phyloP scores from a whole-genome alignment of 2,797 vertebrate genomes.

The Melanotaenia pygmaea region DNA sequence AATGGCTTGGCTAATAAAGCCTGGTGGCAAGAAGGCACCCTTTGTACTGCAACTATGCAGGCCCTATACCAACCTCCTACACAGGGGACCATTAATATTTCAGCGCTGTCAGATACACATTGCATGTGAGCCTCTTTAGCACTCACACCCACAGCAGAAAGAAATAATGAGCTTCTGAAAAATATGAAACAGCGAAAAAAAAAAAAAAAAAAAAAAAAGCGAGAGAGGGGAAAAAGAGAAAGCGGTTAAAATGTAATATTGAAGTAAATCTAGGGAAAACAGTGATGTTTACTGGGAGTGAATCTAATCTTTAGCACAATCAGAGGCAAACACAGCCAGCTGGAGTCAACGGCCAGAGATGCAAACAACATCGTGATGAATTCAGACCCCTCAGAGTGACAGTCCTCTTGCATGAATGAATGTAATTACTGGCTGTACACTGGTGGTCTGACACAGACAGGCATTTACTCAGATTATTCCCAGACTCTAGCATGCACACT shows the following conservation, averaged over 20 bases:
- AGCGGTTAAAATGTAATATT: background rate
- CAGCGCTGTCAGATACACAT: constrained; percentile 80
- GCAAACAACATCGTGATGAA: constrained; percentile 46
- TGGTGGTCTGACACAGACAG: constrained; percentile 34
- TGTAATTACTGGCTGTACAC: constrained; percentile 46
- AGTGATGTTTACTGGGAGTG: constrained; percentile 3
- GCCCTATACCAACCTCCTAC: constrained; percentile 81
- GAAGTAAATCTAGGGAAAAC: constrained; percentile 2
- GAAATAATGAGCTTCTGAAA: constrained; percentile 85
- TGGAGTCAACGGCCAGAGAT: constrained; percentile 22
- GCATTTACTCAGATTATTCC: constrained; percentile 50
- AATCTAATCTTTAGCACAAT: constrained; percentile 11
- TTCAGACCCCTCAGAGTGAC: constrained; percentile 39
- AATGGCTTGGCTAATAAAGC: constrained; percentile 81
- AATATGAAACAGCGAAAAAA: constrained; percentile 72
- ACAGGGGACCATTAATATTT: constrained; percentile 85
- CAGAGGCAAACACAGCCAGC: constrained; percentile 6
- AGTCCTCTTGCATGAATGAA: constrained; percentile 50
- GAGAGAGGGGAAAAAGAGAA: no score
- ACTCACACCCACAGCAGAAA: constrained; percentile 78
- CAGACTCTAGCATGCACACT: constrained; percentile 33
- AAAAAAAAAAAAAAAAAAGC: background rate
- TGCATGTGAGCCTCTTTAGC: constrained; percentile 80
- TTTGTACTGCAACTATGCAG: constrained; percentile 83
- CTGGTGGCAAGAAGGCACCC: constrained; percentile 79